Conservation (phyloP, 2,888 invertebrate genomes). For the Platycnemis pennipes region DNA sequence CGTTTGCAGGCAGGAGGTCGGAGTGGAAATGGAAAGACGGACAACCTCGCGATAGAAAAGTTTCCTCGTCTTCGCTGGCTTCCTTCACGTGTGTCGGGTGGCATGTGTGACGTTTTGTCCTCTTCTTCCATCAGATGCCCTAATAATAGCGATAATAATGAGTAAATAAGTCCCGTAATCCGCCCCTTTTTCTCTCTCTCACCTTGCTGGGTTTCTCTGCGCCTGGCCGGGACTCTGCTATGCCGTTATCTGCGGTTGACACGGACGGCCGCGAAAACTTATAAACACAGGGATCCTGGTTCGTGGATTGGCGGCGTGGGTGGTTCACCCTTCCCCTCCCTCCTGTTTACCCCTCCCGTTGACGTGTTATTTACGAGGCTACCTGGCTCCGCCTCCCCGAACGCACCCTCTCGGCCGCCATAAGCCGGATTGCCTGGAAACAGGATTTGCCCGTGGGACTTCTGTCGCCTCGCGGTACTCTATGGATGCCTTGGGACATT, state of each 20-base stretch:
- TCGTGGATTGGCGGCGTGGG: background rate
- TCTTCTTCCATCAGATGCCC: background rate
- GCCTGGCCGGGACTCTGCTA: too few relatives aligned
- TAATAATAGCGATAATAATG: background rate
- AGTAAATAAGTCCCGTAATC: background rate
- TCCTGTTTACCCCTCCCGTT: background rate
- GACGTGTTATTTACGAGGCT: constrained; percentile 1
- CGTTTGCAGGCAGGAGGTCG: too few relatives aligned
- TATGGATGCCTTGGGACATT: too few relatives aligned
- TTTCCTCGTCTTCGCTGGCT: background rate
- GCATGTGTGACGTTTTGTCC: background rate
- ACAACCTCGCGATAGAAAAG: background rate
- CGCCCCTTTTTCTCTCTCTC: too few relatives aligned
- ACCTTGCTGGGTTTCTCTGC: too few relatives aligned
- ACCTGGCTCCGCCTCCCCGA: background rate
- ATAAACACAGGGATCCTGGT: background rate
- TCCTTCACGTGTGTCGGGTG: background rate
- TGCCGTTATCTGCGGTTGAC: too few relatives aligned
- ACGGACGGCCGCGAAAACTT: background rate
- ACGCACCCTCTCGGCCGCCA: background rate
- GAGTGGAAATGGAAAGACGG: background rate
- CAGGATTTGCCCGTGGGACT: background rate
- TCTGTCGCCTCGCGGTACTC: too few relatives aligned
- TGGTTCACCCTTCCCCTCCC: background rate
- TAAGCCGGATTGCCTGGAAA: background rate